Conservation (phyloP, 2,888 invertebrate genomes). For the Coecobrya sp. region DNA sequence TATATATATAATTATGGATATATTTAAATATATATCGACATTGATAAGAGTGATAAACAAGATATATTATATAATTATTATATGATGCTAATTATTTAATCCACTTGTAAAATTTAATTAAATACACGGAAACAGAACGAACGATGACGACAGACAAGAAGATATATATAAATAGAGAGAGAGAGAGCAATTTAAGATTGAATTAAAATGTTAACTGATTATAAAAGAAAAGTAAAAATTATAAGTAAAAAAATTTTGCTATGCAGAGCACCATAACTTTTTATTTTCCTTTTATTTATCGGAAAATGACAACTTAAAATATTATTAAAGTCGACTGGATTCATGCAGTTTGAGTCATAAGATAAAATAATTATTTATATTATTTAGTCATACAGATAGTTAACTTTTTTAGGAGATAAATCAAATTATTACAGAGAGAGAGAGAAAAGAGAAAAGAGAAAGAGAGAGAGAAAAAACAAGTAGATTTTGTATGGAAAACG, state of each 20-base stretch:
- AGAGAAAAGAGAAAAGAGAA: conserved; percentile 5
- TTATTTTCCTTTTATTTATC: conserved; percentile 25
- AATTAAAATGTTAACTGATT: too few relatives aligned
- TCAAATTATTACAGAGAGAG: not conserved
- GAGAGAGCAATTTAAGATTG: not conserved
- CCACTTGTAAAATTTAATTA: conserved; percentile 33
- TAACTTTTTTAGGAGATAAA: not conserved
- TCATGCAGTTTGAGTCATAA: conserved; percentile 11
- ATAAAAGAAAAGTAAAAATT: too few relatives aligned
- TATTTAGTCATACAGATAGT: not conserved
- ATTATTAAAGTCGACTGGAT: not conserved
- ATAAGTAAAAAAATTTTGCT: conserved; percentile 73
- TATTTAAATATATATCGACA: conserved; percentile 9
- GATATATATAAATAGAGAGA: not conserved
- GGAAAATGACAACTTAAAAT: conserved; percentile 32
- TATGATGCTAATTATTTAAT: conserved; percentile 51
- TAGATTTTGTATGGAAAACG: too few relatives aligned
- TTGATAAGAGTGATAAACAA: conserved; percentile 26
- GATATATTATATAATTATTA: conserved; percentile 51
- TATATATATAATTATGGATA: too few relatives aligned
- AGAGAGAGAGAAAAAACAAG: not conserved
- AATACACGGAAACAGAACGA: conserved; percentile 42
- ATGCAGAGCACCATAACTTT: conserved; percentile 82
- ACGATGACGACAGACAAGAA: conserved; percentile 58
- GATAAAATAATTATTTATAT: not conserved